phyloP scores from a whole-genome alignment of 1,140 invertebrate species.

The Calliopsis andreniformis region DNA sequence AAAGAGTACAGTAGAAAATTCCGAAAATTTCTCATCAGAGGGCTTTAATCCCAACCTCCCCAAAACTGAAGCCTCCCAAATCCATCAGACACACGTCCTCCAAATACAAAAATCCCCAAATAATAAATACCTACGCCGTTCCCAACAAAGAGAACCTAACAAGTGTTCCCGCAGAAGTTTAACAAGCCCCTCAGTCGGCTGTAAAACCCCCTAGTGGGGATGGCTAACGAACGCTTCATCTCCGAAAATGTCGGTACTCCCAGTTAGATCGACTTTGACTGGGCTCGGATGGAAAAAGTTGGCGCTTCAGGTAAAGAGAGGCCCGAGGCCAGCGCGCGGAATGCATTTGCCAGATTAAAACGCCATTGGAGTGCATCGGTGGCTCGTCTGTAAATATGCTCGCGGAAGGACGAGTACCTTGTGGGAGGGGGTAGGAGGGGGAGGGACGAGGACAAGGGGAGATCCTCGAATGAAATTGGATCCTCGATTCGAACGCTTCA shows the following conservation, averaged over 20 bases:
- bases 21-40: no score
- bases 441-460: neutral
- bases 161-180: no score
- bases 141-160: no score
- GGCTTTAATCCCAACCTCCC: no score
- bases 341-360: slow-evolving; percentile 71
- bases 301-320: slow-evolving; percentile 14
- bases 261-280: neutral
- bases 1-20: no score
- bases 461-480: slow-evolving; percentile 52
- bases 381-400: slow-evolving; percentile 66
- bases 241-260: neutral
- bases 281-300: slow-evolving; percentile 6
- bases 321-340: slow-evolving; percentile 16
- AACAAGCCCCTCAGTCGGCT: no score
- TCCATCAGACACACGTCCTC: no score
- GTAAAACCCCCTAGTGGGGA: no score
- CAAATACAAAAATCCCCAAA: no score
- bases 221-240: neutral
- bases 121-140: no score
- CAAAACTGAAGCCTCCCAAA: no score
- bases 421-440: neutral
- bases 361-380: slow-evolving; percentile 58
- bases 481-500: slow-evolving; percentile 23
- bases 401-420: slow-evolving; percentile 19